Base-by-base conservation (phyloP, 2,888 invertebrate genomes). In the Chrysopilus asiliformis region DNA sequence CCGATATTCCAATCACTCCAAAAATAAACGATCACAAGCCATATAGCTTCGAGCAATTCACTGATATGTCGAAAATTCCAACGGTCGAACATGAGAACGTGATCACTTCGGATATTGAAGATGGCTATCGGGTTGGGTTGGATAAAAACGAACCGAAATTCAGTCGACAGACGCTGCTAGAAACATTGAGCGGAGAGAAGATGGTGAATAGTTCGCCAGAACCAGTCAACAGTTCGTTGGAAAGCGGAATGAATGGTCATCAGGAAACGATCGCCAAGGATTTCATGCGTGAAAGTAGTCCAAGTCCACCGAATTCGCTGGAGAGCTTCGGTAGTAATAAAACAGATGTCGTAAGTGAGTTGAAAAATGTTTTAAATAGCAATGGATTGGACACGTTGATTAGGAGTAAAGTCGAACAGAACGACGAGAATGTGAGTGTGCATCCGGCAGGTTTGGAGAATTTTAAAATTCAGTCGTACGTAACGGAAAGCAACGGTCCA, bases 391-490 rank as follows among this genome's bases (percentile, higher is more conserved):
- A 56, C 30, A 50, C 48, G 12, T 34, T 59, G 9, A 56, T 58
- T 2, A 48, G 47, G 20, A 29, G 15, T 25, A 28, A 48, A 4
- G 44, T 46, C 1, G 19, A 40, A 3, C 17, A 22, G 9, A 48
- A 52, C 22, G 57, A 58, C 25, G 52, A 56, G 35, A 43, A 56
- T 0, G 54, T 52, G 7, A 43, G 56, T 0, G 54, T 52, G 7
- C 57, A 57, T 34, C 58, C 58, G 10, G 56, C 52, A 43, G 52
- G 52, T 0, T 42, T 59, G 45, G 42, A 50, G 27, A 60, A 60
- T 44, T 60, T 60, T 30, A 53, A 47, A 41, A 60, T 60, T 27
- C 50, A 47, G 18, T 39, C 49, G 10, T 46, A 46, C 19, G 13
- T 18, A 2, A 34, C 6, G 5, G 22, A 10, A 22, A 32, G 9